Evolutionary conservation across 2,888 invertebrate species (phyloP).

Genomic region (Mycalesis mineus): DNA sequence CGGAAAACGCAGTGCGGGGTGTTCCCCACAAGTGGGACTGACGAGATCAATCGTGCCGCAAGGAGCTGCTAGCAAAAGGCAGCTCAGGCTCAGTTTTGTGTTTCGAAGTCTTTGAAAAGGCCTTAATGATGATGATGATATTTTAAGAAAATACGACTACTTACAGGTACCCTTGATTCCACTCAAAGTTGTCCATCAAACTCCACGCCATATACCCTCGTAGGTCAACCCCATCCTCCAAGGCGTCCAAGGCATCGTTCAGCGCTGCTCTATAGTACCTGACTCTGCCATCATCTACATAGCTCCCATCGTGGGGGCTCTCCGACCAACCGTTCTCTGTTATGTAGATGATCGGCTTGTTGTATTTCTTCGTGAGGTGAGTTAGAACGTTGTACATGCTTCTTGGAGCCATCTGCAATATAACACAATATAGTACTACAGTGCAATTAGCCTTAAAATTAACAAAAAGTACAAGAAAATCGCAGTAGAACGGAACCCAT

Average conservation of each 20-base stretch:
- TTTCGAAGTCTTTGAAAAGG: too few relatives aligned
- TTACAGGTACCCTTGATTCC: constrained; percentile 77
- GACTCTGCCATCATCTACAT: constrained; percentile 63
- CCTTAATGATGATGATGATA: background rate
- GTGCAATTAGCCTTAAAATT: too few relatives aligned
- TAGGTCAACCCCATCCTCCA: constrained; percentile 68
- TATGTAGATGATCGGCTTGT: constrained; percentile 73
- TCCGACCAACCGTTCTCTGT: constrained; percentile 81
- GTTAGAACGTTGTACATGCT: constrained; percentile 76
- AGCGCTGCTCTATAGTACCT: constrained; percentile 63
- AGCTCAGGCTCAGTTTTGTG: too few relatives aligned
- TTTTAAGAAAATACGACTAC: constrained; percentile 31
- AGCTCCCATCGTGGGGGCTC: constrained; percentile 38
- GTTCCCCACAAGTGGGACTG: too few relatives aligned
- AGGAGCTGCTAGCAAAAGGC: too few relatives aligned
- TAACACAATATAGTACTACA: background rate
- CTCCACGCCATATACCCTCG: constrained; percentile 80
- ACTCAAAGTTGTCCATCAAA: constrained; percentile 82
- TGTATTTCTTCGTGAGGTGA: constrained; percentile 67
- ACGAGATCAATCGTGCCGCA: too few relatives aligned
- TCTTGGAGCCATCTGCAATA: constrained; percentile 70
- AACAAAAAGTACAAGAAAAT: too few relatives aligned
- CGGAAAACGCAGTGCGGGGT: too few relatives aligned
- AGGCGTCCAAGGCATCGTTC: constrained; percentile 55
- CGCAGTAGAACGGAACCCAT: too few relatives aligned